Base-by-base conservation (phyloP, 2,797 vertebrate species). In the Typhlichthys subterraneus region DNA sequence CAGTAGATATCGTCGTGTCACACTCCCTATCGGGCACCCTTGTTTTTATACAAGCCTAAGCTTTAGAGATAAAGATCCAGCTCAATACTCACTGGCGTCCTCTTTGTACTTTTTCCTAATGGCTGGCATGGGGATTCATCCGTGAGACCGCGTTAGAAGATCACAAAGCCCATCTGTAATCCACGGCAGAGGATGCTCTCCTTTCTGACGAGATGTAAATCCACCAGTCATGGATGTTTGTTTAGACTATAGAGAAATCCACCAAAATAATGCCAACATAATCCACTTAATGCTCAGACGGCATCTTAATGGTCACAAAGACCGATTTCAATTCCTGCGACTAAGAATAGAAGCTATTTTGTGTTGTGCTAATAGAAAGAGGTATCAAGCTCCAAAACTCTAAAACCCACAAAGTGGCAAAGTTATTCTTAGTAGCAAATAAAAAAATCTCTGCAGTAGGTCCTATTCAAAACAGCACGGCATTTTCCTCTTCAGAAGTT, bases 111-210 rank as follows among this genome's bases (percentile, higher is more conserved):
- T 88, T 87, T 78, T 87, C 77, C 74, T 87, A 80, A 79, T 80
- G 73, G 84, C 61, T 72, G 84, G 80, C 73, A 82, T 19, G 59
- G 82, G 77, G 70, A 63, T 73, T 80, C 83, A 84, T 87, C 87
- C 80, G 86, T 78, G 75, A 87, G 82, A 78, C 77, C 79, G 72
- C 64, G 56, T 75, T 70, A 57, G 52, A 59, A 76, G 79, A 84
- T 79, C 80, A 76, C 73, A 82, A 87, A 90, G 81, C 77, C 87
- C 85, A 83, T 85, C 84, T 85, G 88, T 90, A 92, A 93, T 93
- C 91, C 91, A 89, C 75, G 73, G 29, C 67, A 56, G 9, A 7
- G 64, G 78, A 80, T 84, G 72, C 72, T 79, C 67, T 82, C 65
- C 64, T 79, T 76, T 76, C 70, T 74, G 62, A 77, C 72, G 38